Conservation (phyloP, 2,888 invertebrate species). For the Agapostemon virescens region DNA sequence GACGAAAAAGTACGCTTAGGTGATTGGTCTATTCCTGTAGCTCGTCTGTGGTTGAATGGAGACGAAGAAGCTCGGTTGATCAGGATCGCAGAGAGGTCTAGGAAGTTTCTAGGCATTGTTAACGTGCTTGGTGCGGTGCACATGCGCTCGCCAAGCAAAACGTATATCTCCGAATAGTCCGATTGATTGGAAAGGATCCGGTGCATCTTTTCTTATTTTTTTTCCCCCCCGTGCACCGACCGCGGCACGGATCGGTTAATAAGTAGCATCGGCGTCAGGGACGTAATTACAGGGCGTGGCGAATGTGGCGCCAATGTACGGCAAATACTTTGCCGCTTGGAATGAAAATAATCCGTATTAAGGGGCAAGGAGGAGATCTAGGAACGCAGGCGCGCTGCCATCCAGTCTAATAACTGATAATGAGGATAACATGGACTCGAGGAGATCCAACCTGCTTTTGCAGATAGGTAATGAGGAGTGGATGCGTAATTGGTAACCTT, state of each 20-base stretch:
- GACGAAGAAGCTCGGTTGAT: not conserved
- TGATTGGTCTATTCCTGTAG: too few relatives aligned
- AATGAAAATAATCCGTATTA: slow-evolving; percentile 57
- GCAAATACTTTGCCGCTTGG: slow-evolving; percentile 54
- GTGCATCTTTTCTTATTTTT: slow-evolving; percentile 36
- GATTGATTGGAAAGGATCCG: slow-evolving; percentile 33
- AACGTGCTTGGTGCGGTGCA: not conserved
- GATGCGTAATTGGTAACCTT: not conserved
- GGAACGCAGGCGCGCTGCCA: slow-evolving; percentile 21
- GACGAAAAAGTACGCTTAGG: too few relatives aligned
- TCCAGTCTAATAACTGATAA: slow-evolving; percentile 23
- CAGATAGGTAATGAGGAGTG: not conserved
- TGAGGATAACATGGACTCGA: slow-evolving; percentile 12
- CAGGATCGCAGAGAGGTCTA: not conserved
- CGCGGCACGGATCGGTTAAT: slow-evolving; percentile 27
- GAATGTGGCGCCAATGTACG: slow-evolving; percentile 52
- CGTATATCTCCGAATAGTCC: slow-evolving; percentile 34
- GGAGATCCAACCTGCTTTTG: not conserved
- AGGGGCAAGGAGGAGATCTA: slow-evolving; percentile 16
- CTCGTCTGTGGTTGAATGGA: not conserved
- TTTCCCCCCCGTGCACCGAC: slow-evolving; percentile 2
- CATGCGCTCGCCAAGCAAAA: not conserved
- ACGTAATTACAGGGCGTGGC: slow-evolving; percentile 60
- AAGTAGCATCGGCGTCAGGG: slow-evolving; percentile 45
- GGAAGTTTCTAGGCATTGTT: not conserved